Percentiles rank a stretch among this genome's conserved stretches.
phyloP scores from a whole-genome alignment of 2,113 vertebrate genomes.

The Gadus chalcogrammus region DNA sequence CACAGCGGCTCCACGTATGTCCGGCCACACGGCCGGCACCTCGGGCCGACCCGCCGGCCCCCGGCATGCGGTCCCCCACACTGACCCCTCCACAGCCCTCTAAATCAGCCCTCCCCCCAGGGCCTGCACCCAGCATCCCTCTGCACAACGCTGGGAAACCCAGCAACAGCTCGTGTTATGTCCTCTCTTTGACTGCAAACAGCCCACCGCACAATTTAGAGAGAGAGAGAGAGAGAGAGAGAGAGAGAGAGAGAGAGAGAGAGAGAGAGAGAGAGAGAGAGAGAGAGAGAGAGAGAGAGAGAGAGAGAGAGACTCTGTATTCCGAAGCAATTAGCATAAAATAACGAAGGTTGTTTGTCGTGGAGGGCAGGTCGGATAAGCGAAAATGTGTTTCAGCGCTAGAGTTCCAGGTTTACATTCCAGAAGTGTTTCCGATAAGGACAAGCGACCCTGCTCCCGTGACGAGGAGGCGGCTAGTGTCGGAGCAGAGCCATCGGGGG shows the following conservation, averaged over 20 bases:
- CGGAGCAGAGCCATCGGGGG: slow-evolving; percentile 15
- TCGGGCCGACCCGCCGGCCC: background rate
- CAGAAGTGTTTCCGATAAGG: slow-evolving; percentile 57
- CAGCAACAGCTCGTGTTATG: background rate
- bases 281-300: no score
- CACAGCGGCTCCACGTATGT: background rate
- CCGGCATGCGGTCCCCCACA: background rate
- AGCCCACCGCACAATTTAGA: no score
- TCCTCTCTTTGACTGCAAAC: no score
- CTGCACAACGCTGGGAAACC: background rate
- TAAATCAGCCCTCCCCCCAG: slow-evolving; percentile 2
- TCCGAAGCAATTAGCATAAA: no score
- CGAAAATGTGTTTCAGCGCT: slow-evolving; percentile 21
- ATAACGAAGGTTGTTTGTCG: no score
- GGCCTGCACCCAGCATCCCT: slow-evolving; percentile 2
- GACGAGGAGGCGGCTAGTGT: slow-evolving; percentile 18
- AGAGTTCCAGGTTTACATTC: slow-evolving; percentile 54
- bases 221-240: no score
- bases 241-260: no score
- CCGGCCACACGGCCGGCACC: background rate
- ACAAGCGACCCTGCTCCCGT: slow-evolving; percentile 37
- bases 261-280: no score
- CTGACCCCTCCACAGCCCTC: background rate
- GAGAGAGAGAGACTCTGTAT: no score
- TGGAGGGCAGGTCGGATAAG: no score